These are phyloP conservation scores for Biston stratarius DNA, from an alignment of 2,888 invertebrate species.

Conservation along the genomic window DNA sequence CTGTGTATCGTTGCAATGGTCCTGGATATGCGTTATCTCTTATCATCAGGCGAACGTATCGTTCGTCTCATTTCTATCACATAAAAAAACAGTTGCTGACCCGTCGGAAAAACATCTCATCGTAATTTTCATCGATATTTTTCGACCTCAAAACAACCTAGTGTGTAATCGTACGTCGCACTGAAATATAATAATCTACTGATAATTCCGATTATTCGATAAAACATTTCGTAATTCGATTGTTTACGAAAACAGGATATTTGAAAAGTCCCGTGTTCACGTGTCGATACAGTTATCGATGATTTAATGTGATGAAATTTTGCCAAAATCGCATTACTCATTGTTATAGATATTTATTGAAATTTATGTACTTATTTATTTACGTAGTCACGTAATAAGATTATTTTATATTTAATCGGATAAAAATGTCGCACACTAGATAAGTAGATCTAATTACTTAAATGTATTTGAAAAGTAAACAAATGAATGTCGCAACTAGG, in stretches of 20 bases:
- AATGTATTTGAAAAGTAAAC: background rate
- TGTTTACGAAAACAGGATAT: conserved; percentile 27
- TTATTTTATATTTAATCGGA: background rate
- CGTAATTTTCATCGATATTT: conserved; percentile 16
- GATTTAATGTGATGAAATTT: conserved; percentile 30
- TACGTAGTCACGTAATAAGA: conserved; percentile 4
- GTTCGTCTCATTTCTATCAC: too few species aligned
- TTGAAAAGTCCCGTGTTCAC: conserved; percentile 9
- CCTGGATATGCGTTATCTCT: too few species aligned
- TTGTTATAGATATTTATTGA: conserved; percentile 3
- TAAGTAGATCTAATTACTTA: background rate
- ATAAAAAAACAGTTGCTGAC: too few species aligned
- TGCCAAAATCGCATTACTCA: background rate
- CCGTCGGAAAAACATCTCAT: background rate
- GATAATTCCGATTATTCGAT: conserved; percentile 17
- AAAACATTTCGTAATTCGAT: conserved; percentile 26
- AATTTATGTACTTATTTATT: background rate
- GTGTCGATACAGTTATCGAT: conserved; percentile 17
- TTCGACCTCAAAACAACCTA: conserved; percentile 31
- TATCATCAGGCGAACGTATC: too few species aligned
- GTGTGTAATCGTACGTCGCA: conserved; percentile 28
- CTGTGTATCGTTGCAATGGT: too few species aligned
- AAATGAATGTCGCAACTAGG: too few species aligned
- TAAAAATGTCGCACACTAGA: background rate
- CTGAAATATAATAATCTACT: conserved; percentile 11